Percentiles rank a stretch among this genome's conserved stretches.
phyloP scores from a whole-genome alignment of 2,797 vertebrate species.

The Rhabdophis nuchalis region DNA sequence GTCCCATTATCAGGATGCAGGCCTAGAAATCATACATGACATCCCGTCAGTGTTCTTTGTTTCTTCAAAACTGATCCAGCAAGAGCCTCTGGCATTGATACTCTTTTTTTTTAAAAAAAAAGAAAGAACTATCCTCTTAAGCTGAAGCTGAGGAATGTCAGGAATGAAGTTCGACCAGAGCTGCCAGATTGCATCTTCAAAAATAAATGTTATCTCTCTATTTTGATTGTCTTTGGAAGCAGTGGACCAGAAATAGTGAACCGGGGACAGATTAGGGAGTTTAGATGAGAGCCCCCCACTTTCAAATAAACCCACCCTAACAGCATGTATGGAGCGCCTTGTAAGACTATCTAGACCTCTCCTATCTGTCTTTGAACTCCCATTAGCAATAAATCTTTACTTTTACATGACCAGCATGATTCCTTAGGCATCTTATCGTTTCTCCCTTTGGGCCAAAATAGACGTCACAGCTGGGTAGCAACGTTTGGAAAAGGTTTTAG shows the following conservation, averaged over 20 bases:
- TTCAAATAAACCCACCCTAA: neutral
- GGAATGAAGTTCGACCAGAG: neutral
- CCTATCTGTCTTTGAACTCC: neutral
- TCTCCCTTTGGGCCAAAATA: neutral
- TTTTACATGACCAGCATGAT: neutral
- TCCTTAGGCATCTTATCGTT: neutral
- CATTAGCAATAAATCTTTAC: neutral
- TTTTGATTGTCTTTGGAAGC: neutral
- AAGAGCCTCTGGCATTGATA: neutral
- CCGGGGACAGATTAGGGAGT: neutral
- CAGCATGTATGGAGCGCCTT: neutral
- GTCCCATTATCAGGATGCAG: neutral
- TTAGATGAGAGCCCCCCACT: neutral
- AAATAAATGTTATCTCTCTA: constrained; percentile 17
- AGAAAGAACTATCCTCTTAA: neutral
- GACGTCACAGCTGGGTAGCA: neutral
- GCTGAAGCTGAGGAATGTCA: neutral
- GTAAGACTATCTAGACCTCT: neutral
- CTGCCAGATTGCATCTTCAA: neutral
- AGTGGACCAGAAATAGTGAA: neutral
- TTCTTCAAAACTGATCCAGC: neutral
- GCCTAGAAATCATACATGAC: neutral
- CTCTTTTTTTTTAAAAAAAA: neutral
- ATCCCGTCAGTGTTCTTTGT: neutral
- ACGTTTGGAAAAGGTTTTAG: neutral